Evolutionary conservation across 2,888 invertebrate genomes (phyloP).

Genomic region (Chironomus tentans): DNA sequence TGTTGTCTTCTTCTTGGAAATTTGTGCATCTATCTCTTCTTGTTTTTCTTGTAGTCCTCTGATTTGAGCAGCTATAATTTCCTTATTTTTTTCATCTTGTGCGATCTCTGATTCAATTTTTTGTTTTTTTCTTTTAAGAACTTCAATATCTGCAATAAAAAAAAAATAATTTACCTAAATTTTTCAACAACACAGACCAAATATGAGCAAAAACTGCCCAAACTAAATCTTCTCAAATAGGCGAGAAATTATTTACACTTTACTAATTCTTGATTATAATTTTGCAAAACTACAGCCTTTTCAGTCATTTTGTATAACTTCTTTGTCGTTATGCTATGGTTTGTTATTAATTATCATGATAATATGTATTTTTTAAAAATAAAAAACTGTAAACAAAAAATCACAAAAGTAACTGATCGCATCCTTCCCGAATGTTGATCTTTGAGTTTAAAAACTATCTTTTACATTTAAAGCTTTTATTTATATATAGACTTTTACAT

Average conservation of each 20-base stretch:
- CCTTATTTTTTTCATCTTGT: constrained; percentile 10
- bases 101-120: constrained; percentile 10
- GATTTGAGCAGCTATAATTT: background rate
- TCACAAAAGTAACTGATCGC: too few relatives aligned
- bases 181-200: too few relatives aligned
- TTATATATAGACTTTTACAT: too few relatives aligned
- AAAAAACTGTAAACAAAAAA: too few relatives aligned
- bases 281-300: constrained; percentile 5
- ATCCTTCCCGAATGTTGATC: too few relatives aligned
- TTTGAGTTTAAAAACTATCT: too few relatives aligned
- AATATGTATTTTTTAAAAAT: background rate
- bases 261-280: constrained; percentile 17
- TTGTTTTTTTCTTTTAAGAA: background rate
- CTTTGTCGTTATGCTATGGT: too few relatives aligned
- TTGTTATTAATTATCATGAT: too few relatives aligned
- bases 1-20: background rate
- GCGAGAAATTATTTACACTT: background rate
- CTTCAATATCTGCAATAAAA: background rate
- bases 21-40: background rate
- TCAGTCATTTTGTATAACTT: background rate
- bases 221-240: too few relatives aligned
- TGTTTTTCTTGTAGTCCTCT: background rate
- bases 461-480: too few relatives aligned
- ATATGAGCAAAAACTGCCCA: too few relatives aligned
- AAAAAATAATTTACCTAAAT: too few relatives aligned